These are phyloP conservation scores for Argyresthia albistria DNA, from an alignment of 2,888 invertebrate species.

Conservation along the genomic window DNA sequence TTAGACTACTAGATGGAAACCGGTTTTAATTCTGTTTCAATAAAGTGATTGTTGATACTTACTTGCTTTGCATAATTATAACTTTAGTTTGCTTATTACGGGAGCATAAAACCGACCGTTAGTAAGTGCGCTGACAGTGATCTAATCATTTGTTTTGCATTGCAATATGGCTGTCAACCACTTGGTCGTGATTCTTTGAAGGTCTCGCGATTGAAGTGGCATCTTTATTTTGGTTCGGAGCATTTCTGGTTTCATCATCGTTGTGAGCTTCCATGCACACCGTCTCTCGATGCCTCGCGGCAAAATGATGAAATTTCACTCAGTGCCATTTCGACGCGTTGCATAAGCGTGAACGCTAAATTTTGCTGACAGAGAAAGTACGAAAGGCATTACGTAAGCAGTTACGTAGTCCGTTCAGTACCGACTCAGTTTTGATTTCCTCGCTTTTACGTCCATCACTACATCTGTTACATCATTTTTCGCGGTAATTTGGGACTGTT, in stretches of 20 bases:
- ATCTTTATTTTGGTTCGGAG: slow-evolving; percentile 14
- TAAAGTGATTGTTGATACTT: slow-evolving; percentile 23
- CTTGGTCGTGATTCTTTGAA: no score
- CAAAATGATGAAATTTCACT: slow-evolving; percentile 68
- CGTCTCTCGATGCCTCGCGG: slow-evolving; percentile 34
- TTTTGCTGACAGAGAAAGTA: slow-evolving; percentile 72
- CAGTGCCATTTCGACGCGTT: slow-evolving; percentile 61
- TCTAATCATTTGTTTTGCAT: background rate
- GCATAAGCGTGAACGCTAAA: slow-evolving; percentile 63
- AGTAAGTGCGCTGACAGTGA: slow-evolving; percentile 6
- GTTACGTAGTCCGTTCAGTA: slow-evolving; percentile 42
- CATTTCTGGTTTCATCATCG: slow-evolving; percentile 47
- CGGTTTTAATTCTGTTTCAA: slow-evolving; percentile 17
- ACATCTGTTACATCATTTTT: slow-evolving; percentile 47
- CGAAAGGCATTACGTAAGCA: slow-evolving; percentile 67
- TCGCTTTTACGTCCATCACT: slow-evolving; percentile 59
- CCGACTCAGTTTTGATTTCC: slow-evolving; percentile 67
- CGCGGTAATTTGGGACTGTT: slow-evolving; percentile 35
- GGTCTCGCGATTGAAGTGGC: background rate
- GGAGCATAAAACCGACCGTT: background rate
- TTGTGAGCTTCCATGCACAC: slow-evolving; percentile 41
- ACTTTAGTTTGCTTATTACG: background rate
- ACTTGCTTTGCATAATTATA: slow-evolving; percentile 26
- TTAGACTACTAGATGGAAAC: slow-evolving; percentile 14
- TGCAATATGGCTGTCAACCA: no score